Evolutionary conservation across 2,888 invertebrate genomes (phyloP).

Genomic region (Lagria hirta): DNA sequence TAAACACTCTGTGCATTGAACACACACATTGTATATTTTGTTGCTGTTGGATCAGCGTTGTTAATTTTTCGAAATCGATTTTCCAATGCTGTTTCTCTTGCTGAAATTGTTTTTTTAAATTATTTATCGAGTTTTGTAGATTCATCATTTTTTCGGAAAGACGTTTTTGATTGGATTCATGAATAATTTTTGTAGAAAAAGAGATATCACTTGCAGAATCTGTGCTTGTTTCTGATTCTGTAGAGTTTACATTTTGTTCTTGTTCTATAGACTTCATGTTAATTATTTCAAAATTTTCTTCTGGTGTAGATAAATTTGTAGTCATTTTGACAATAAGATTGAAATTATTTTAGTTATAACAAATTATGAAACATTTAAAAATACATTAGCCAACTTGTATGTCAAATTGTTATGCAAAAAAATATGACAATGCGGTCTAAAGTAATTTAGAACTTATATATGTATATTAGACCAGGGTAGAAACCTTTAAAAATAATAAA

Average conservation of each 20-base stretch:
- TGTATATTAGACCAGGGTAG: too few species aligned
- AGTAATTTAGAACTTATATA: too few species aligned
- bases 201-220: constrained; percentile 16
- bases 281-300: neutral
- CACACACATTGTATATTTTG: constrained; percentile 43
- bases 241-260: neutral
- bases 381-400: too few species aligned
- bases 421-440: too few species aligned
- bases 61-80: constrained; percentile 47
- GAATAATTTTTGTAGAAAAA: constrained; percentile 14
- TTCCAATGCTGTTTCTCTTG: constrained; percentile 48
- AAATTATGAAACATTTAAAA: too few species aligned
- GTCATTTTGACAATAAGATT: neutral
- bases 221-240: constrained; percentile 4
- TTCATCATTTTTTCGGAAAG: constrained; percentile 43
- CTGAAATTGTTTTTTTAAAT: constrained; percentile 42
- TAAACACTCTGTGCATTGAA: constrained; percentile 39
- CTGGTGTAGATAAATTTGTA: neutral
- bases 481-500: too few species aligned
- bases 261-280: constrained; percentile 3
- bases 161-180: constrained; percentile 18
- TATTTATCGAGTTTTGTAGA: constrained; percentile 42
- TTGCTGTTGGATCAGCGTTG: constrained; percentile 45
- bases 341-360: too few species aligned
- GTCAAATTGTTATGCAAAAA: too few species aligned